Percentiles rank a stretch among this genome's conserved stretches.
Evolutionary conservation across 2,797 vertebrate species (phyloP).

Genomic region (Sebastes dallii): DNA sequence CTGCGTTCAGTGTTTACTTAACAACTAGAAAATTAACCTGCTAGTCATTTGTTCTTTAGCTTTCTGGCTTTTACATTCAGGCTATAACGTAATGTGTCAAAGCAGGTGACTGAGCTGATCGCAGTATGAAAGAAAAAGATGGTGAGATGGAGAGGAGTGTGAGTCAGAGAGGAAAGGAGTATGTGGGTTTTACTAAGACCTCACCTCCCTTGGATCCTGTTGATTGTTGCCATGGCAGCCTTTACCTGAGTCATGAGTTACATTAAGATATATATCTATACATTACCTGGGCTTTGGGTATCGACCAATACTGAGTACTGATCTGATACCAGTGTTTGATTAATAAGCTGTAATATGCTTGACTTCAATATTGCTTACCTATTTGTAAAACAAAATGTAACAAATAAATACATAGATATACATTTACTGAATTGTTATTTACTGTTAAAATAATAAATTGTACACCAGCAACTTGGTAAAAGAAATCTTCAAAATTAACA

Average conservation of each 20-base stretch:
- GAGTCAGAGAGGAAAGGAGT: background rate
- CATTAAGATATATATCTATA: background rate
- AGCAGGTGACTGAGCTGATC: background rate
- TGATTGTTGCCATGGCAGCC: background rate
- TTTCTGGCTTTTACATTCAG: background rate
- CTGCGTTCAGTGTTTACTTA: slow-evolving; percentile 12
- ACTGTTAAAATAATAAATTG: too few relatives aligned
- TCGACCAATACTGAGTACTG: too few relatives aligned
- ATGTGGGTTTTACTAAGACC: background rate
- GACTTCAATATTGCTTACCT: too few relatives aligned
- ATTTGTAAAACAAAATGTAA: too few relatives aligned
- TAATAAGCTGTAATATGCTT: too few relatives aligned
- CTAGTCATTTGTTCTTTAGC: background rate
- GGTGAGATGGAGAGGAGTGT: background rate
- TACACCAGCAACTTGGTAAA: too few relatives aligned
- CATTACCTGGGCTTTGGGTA: background rate
- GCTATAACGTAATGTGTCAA: background rate
- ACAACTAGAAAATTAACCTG: background rate
- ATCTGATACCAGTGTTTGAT: too few relatives aligned
- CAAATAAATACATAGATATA: too few relatives aligned
- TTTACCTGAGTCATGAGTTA: background rate
- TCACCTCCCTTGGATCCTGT: too few relatives aligned
- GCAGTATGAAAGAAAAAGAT: background rate
- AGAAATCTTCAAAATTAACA: too few relatives aligned
- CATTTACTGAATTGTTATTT: too few relatives aligned